Percentiles rank a stretch among this genome's conserved stretches.
Evolutionary conservation across 1,140 invertebrate genomes (phyloP).

Genomic region (Oscheius sp.): DNA sequence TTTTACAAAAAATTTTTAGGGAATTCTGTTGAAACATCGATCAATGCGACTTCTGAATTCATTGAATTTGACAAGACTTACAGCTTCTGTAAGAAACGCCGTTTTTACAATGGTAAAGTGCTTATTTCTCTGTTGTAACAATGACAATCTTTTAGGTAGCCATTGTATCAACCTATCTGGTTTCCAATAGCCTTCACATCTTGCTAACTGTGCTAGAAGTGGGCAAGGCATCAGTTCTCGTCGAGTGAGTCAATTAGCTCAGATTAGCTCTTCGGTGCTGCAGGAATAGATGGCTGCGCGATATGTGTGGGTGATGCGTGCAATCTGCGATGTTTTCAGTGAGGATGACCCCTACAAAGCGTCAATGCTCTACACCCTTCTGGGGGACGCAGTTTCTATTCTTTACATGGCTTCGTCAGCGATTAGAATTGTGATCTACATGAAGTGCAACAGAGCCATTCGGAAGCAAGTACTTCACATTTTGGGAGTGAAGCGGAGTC

Average conservation of each 20-base stretch:
- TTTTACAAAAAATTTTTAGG: not conserved
- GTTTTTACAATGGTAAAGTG: slow-evolving; percentile 34
- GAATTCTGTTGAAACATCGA: slow-evolving; percentile 2
- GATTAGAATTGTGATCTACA: slow-evolving; percentile 35
- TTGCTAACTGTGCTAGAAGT: slow-evolving; percentile 29
- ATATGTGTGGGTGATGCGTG: no score
- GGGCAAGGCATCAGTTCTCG: slow-evolving; percentile 21
- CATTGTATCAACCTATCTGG: slow-evolving; percentile 34
- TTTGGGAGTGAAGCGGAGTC: not conserved
- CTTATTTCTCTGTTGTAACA: not conserved
- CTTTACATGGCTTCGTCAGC: slow-evolving; percentile 36
- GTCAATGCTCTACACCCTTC: slow-evolving; percentile 24
- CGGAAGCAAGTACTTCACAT: slow-evolving; percentile 3
- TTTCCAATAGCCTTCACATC: slow-evolving; percentile 32
- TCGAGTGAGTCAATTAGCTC: slow-evolving; percentile 18
- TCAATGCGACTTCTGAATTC: not conserved
- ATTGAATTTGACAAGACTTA: not conserved
- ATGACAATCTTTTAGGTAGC: slow-evolving; percentile 7
- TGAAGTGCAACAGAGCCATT: slow-evolving; percentile 59
- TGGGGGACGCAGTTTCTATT: slow-evolving; percentile 23
- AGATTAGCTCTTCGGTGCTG: not conserved
- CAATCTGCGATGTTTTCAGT: no score
- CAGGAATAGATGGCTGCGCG: no score
- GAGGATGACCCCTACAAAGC: slow-evolving; percentile 24
- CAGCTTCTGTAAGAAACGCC: slow-evolving; percentile 27